These are phyloP conservation scores for Bhutanitis thaidina DNA, from an alignment of 2,888 invertebrate genomes.

Conservation along the genomic window DNA sequence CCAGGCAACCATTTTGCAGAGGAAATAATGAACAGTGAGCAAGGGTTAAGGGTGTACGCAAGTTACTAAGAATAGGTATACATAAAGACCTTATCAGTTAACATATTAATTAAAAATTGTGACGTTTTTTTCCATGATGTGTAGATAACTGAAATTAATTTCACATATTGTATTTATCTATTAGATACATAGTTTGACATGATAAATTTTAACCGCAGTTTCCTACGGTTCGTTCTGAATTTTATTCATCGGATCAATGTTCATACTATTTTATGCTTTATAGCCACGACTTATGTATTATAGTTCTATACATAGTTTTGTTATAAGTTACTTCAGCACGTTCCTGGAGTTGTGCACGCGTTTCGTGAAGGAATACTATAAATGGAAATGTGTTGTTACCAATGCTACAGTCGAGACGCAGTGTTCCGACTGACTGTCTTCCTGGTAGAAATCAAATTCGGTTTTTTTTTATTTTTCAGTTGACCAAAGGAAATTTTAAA, in stretches of 20 bases:
- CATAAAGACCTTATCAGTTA: too few species aligned
- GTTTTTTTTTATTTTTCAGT: neutral
- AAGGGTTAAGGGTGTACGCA: too few species aligned
- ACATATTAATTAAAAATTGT: too few species aligned
- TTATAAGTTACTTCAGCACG: neutral
- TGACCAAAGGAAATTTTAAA: neutral
- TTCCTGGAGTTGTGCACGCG: slow-evolving; percentile 1
- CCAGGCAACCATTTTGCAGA: too few species aligned
- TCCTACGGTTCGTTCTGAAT: slow-evolving; percentile 2
- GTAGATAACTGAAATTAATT: too few species aligned
- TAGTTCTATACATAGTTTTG: neutral
- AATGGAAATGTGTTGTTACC: neutral
- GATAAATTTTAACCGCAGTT: slow-evolving; percentile 11
- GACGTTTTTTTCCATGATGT: too few species aligned
- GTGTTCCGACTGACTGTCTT: slow-evolving; percentile 14
- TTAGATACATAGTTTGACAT: neutral
- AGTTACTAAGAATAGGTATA: too few species aligned
- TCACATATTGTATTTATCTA: too few species aligned
- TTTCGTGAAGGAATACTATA: slow-evolving; percentile 3
- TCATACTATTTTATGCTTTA: slow-evolving; percentile 8
- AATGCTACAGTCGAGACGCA: slow-evolving; percentile 7
- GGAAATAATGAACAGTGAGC: too few species aligned
- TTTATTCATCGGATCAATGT: neutral
- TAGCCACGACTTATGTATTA: neutral
- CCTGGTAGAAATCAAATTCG: neutral